These are phyloP conservation scores for Pocillopora meandrina DNA, from an alignment of 92 coral and sea anemone genomes.

Conservation along the genomic window DNA sequence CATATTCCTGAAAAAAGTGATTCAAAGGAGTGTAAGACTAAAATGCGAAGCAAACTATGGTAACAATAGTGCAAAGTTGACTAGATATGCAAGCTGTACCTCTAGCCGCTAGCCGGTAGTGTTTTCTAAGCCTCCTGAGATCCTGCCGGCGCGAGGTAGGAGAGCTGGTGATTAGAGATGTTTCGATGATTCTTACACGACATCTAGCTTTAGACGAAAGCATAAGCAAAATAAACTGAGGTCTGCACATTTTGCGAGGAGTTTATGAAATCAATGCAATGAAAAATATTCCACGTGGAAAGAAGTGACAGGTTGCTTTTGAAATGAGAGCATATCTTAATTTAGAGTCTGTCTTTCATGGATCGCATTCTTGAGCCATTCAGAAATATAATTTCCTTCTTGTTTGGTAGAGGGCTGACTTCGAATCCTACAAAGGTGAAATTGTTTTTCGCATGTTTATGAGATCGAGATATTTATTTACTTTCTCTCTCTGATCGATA, in stretches of 20 bases:
- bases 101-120: too few relatives aligned
- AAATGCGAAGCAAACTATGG: too few relatives aligned
- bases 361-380: constrained; percentile 18
- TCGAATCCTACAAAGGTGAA: not conserved
- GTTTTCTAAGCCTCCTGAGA: not conserved
- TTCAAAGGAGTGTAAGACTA: too few relatives aligned
- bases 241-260: not conserved
- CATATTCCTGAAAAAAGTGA: too few relatives aligned
- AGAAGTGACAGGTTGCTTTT: not conserved
- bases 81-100: too few relatives aligned
- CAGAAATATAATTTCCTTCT: not conserved
- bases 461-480: too few relatives aligned
- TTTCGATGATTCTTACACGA: constrained; percentile 16
- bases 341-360: not conserved
- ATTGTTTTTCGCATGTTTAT: too few relatives aligned
- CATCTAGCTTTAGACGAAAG: not conserved
- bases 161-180: constrained; percentile 9
- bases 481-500: too few relatives aligned
- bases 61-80: too few relatives aligned
- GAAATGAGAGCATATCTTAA: not conserved
- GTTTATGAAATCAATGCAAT: not conserved
- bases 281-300: constrained; percentile 10
- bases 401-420: not conserved
- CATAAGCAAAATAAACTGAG: not conserved
- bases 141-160: not conserved